Base-by-base conservation (phyloP, 2,888 invertebrate species). In the Hyposoter didymator region DNA sequence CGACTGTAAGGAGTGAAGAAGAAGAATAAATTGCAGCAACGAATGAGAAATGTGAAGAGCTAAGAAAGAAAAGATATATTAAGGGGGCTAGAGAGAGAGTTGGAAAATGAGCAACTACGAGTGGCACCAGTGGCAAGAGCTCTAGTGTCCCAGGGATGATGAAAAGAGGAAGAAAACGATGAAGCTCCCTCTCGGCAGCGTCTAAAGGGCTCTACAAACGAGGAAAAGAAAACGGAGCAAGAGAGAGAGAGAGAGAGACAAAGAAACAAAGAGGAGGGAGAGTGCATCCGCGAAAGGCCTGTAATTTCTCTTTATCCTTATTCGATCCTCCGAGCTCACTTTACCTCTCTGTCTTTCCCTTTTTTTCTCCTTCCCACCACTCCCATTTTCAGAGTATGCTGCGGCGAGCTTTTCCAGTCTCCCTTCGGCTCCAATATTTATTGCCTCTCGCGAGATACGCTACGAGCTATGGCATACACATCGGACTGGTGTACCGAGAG, bases 301-400 rank as follows among this genome's bases (percentile, higher is more conserved):
- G 91, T 90, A 90, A 91, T 91, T 91, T 91, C 90, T 90, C 90
- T 91, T 91, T 90, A 90, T 91, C 89, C 89, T 89, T 88, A 88
- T 85, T 85, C 85, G 85, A 83, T 85, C 85, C 74, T 74, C 73
- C 47, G 45, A 78, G 79, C 83, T 87, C 83, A 55, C 80, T 80
- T 74, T 83, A 76, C 66, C 39, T 64, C 39, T 64, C 73, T 62
- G 52, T 73, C 55, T 82, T 72, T 70, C 19, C 22, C 7, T 43
- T 45, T 12, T 39, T 55, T 19, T 32, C 52, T 17, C 69, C 45
- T 72, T 70, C 35, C 39, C n/a, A 59, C 67, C 19, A 52, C 72
- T 14, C 55, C 64, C 55, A 22, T 64, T 67, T 66, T 62, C 55
- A 22, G 70, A 47, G 82, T 82, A 39, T 75, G 79, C 72, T 66